phyloP scores from a whole-genome alignment of 2,113 vertebrate genomes.

The Loxodonta africana region DNA sequence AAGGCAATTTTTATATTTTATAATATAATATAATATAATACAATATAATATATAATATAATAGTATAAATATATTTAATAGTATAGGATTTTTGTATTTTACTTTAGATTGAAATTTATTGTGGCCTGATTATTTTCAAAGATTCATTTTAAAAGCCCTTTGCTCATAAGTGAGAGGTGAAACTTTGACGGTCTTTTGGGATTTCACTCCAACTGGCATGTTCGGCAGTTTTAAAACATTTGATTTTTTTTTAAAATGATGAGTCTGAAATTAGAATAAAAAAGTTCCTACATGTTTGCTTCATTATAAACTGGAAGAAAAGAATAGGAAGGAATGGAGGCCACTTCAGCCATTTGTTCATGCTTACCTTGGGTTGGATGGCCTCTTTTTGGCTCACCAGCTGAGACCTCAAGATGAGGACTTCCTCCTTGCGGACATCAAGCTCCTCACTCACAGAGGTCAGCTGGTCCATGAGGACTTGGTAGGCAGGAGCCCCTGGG shows the following conservation, averaged over 20 bases:
- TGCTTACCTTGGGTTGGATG: conserved; percentile 95
- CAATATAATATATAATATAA: background rate
- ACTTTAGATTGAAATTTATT: conserved; percentile 51
- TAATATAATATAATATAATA: no score
- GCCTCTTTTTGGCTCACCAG: conserved; percentile 98
- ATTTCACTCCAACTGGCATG: background rate
- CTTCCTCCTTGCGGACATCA: conserved; percentile 98
- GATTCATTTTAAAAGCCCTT: conserved; percentile 41
- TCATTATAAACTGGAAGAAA: background rate
- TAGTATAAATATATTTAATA: conserved; percentile 29
- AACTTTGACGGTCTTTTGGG: no score
- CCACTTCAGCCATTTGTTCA: accelerated
- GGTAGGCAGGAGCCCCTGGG: conserved; percentile 95
- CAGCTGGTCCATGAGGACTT: conserved; percentile 97
- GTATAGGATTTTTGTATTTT: background rate
- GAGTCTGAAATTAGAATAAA: background rate
- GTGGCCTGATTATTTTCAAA: conserved; percentile 27
- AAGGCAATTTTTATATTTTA: conserved; percentile 33
- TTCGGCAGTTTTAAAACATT: background rate
- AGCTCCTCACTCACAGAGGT: conserved; percentile 96
- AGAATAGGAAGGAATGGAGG: background rate
- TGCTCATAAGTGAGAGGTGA: background rate
- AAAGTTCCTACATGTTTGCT: background rate
- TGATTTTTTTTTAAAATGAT: background rate
- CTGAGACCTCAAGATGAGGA: conserved; percentile 98